Conservation (phyloP, 1,140 invertebrate species). For the Periplaneta americana region DNA sequence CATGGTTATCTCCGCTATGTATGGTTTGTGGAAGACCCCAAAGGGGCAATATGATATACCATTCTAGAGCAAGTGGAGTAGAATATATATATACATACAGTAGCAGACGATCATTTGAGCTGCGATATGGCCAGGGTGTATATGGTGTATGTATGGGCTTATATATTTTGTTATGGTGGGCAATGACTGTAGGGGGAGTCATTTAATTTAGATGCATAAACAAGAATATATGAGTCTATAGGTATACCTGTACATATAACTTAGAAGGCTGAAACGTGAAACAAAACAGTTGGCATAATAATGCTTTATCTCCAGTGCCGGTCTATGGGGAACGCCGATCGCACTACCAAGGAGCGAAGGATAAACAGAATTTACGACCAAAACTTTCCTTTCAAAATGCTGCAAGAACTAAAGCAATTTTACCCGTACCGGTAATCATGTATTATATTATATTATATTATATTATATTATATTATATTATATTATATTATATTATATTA, state of each 20-base stretch:
- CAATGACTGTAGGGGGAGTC: slow-evolving; percentile 4
- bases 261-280: not conserved
- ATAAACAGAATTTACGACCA: too few species aligned
- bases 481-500: too few species aligned
- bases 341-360: too few species aligned
- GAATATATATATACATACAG: not conserved
- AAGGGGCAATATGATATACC: not conserved
- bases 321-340: too few species aligned
- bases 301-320: too few species aligned
- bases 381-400: too few species aligned
- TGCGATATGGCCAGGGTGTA: not conserved
- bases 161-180: not conserved
- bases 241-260: not conserved
- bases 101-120: not conserved
- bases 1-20: slow-evolving; percentile 7
- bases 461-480: too few species aligned
- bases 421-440: too few species aligned
- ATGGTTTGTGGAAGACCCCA: not conserved
- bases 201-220: not conserved
- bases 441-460: too few species aligned
- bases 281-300: not conserved
- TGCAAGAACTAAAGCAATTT: too few species aligned
- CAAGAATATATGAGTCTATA: not conserved
- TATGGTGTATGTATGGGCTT: not conserved
- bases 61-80: not conserved